phyloP scores from a whole-genome alignment of 2,888 invertebrate genomes.

The Ramazzottius varieornatus region DNA sequence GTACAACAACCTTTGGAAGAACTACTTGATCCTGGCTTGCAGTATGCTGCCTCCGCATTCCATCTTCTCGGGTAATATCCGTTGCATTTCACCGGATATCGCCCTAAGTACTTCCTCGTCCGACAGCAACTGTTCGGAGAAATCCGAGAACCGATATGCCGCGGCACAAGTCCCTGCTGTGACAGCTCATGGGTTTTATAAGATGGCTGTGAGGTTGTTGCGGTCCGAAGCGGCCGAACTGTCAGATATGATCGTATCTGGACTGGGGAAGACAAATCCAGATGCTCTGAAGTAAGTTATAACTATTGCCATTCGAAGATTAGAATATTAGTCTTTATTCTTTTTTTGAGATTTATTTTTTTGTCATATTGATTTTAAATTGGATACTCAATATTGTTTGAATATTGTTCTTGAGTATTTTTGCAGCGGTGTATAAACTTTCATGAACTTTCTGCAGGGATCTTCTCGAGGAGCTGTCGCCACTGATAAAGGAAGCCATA shows the following conservation, averaged over 20 bases:
- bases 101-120: constrained; percentile 68
- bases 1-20: constrained; percentile 88
- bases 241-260: constrained; percentile 62
- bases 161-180: not conserved
- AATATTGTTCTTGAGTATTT: too few relatives aligned
- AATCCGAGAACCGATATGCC: not conserved
- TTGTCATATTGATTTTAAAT: too few relatives aligned
- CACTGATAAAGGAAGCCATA: constrained; percentile 73
- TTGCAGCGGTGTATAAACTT: too few relatives aligned
- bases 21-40: constrained; percentile 85
- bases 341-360: not conserved
- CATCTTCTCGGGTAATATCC: constrained; percentile 28
- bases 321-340: too few relatives aligned
- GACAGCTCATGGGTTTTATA: constrained; percentile 53
- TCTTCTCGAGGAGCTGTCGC: constrained; percentile 74
- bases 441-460: constrained; percentile 43
- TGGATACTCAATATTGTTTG: too few relatives aligned
- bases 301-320: too few relatives aligned
- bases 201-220: constrained; percentile 65
- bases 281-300: constrained; percentile 59
- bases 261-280: constrained; percentile 78
- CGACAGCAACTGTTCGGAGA: constrained; percentile 26
- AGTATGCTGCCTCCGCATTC: constrained; percentile 74
- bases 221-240: constrained; percentile 79
- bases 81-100: constrained; percentile 73